Percentiles rank a stretch among this genome's conserved stretches.
phyloP scores from a whole-genome alignment of 2,888 invertebrate genomes.

The Lasioglossum villosulum region DNA sequence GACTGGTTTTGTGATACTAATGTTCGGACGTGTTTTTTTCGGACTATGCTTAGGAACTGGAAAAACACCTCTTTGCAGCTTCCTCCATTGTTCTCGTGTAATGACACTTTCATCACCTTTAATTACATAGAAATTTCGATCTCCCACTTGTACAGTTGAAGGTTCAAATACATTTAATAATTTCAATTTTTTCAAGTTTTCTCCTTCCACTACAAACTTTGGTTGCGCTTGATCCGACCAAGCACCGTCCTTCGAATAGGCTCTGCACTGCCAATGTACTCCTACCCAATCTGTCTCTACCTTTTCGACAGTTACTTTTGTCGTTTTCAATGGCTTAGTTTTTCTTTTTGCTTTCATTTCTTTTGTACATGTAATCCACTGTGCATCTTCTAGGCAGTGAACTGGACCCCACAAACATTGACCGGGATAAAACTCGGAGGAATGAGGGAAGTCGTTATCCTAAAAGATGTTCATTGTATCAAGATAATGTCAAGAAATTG shows the following conservation, averaged over 20 bases:
- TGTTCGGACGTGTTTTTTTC: conserved; percentile 77
- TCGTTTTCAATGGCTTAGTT: conserved; percentile 83
- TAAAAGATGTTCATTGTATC: conserved; percentile 71
- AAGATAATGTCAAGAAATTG: neutral
- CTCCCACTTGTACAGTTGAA: conserved; percentile 95
- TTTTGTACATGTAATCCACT: conserved; percentile 92
- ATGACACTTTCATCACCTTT: conserved; percentile 90
- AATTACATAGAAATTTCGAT: conserved; percentile 93
- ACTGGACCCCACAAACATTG: conserved; percentile 91
- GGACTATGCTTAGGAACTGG: conserved; percentile 83
- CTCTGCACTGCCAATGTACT: conserved; percentile 95
- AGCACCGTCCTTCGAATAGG: conserved; percentile 87
- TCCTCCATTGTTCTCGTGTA: conserved; percentile 91
- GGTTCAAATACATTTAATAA: conserved; percentile 94
- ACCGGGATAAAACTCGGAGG: conserved; percentile 89
- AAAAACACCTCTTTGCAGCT: conserved; percentile 81
- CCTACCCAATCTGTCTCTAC: conserved; percentile 92
- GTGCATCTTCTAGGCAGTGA: conserved; percentile 90
- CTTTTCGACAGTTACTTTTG: conserved; percentile 90
- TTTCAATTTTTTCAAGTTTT: conserved; percentile 92
- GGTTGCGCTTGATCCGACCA: conserved; percentile 89
- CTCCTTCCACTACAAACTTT: conserved; percentile 89
- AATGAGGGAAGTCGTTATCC: conserved; percentile 86
- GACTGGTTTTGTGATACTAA: conserved; percentile 71
- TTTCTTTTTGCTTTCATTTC: conserved; percentile 87